Conservation (phyloP, 1,140 invertebrate species). For the Drosophila bocqueti region DNA sequence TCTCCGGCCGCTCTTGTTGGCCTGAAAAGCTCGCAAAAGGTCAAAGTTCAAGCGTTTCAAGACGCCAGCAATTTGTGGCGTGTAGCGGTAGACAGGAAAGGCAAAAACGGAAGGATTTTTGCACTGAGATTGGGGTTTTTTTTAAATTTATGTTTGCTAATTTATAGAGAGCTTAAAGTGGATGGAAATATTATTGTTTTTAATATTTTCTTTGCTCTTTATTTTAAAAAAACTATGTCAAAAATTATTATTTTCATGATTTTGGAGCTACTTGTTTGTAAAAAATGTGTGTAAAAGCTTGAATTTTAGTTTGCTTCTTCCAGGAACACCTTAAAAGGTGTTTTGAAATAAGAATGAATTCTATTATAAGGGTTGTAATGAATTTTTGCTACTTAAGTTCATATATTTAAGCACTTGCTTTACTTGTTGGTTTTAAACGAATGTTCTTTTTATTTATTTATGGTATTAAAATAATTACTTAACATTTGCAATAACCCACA, state of each 20-base stretch:
- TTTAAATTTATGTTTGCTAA: too few species aligned
- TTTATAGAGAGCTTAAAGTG: not conserved
- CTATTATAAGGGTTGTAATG: not conserved
- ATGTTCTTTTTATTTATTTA: not conserved
- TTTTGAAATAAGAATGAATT: not conserved
- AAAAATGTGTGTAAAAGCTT: not conserved
- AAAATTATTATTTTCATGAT: too few species aligned
- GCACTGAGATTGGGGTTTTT: not conserved
- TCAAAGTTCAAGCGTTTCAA: conserved; percentile 56
- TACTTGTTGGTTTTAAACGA: not conserved
- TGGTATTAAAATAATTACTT: not conserved
- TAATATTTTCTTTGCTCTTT: too few species aligned
- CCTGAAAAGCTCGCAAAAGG: conserved; percentile 42
- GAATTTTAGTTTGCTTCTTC: not conserved
- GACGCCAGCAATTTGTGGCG: conserved; percentile 41
- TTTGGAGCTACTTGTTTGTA: too few species aligned
- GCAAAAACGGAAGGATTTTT: conserved; percentile 3
- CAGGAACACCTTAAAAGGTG: not conserved
- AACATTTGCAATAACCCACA: too few species aligned
- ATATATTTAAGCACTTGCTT: not conserved
- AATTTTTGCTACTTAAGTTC: not conserved
- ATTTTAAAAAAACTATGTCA: too few species aligned
- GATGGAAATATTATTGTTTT: too few species aligned
- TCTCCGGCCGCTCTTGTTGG: conserved; percentile 8
- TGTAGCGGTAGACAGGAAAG: conserved; percentile 11